Base-by-base conservation (phyloP, 2,113 vertebrate genomes). In the Xiphophorus hellerii region DNA sequence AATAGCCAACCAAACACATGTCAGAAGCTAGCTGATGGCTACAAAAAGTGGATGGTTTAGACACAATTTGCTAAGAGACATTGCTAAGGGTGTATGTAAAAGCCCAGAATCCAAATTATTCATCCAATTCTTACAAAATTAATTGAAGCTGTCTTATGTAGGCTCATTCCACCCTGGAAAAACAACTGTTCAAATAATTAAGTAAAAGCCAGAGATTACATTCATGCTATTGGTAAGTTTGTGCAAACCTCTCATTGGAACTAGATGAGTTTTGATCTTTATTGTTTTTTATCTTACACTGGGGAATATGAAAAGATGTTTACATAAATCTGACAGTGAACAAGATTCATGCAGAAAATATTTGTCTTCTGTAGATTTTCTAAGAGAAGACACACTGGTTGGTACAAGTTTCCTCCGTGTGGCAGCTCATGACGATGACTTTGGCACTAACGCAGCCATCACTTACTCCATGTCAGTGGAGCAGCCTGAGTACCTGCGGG, bases 341-440 rank as follows among this genome's bases (percentile, higher is more conserved):
- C 14, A 20, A 48, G 5, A 20, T 48, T 15, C 44, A 48, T 20
- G 17, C 29, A 63, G 31, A 33, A 17, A 63, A 63, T 17, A 1
- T 5, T 29, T 66, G 1, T 69, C 62, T 80, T 14, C 37, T 29
- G 69, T 71, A 97, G 97, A 96, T 92, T 97, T 96, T 69, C 89
- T 97, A 77, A 92, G 94, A 86, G 96, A 97, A 78, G 96, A 97
- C 90, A 96, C 95, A 5, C 88, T 92, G 78, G 93, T 96, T 35
- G 96, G 96, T 35, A 97, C 95, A 60, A 98, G 96, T 73, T 97
- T 98, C 85, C 93, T 98, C 51, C 95, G 90, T 3, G 95, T 97
- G 65, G 95, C 93, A 25, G 96, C 96, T 63, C 95, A 91, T 39
- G 96, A 98, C 70, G 95, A 95, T 66, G 96, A 97, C 91, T 96